These are phyloP conservation scores for Polyodon spathula DNA, from an alignment of 2,113 vertebrate genomes.

Conservation along the genomic window DNA sequence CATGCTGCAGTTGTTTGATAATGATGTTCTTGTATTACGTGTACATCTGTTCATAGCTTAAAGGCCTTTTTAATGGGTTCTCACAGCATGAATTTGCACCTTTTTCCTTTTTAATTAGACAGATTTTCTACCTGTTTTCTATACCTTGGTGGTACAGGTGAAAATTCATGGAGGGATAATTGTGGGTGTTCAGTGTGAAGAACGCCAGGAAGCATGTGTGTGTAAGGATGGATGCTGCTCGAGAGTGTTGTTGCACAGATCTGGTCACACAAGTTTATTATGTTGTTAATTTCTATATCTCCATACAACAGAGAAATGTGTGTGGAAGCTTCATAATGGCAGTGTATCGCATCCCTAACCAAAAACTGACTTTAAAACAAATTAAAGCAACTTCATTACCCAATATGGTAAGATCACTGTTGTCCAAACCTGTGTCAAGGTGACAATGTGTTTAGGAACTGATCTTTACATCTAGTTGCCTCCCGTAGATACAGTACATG, in stretches of 20 bases:
- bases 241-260: not conserved
- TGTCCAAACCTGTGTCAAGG: too few relatives aligned
- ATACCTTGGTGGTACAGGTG: slow-evolving; percentile 45
- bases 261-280: not conserved
- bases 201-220: slow-evolving; percentile 49
- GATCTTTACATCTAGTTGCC: too few relatives aligned
- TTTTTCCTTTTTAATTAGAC: slow-evolving; percentile 43
- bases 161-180: slow-evolving; percentile 66
- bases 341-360: slow-evolving; percentile 9
- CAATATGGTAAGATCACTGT: too few relatives aligned
- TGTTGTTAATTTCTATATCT: not conserved
- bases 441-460: too few relatives aligned
- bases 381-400: slow-evolving; percentile 15
- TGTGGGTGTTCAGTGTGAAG: slow-evolving; percentile 54
- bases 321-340: slow-evolving; percentile 5
- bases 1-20: not conserved
- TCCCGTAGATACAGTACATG: too few relatives aligned
- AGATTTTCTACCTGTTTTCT: slow-evolving; percentile 52
- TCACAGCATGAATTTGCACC: slow-evolving; percentile 56
- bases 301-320: slow-evolving; percentile 1
- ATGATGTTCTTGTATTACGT: slow-evolving; percentile 5
- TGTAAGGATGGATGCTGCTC: not conserved
- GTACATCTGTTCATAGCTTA: slow-evolving; percentile 41
- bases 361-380: slow-evolving; percentile 3
- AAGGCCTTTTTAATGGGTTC: slow-evolving; percentile 38